Conservation (phyloP, 2,797 vertebrate species). For the Chelon auratus region DNA sequence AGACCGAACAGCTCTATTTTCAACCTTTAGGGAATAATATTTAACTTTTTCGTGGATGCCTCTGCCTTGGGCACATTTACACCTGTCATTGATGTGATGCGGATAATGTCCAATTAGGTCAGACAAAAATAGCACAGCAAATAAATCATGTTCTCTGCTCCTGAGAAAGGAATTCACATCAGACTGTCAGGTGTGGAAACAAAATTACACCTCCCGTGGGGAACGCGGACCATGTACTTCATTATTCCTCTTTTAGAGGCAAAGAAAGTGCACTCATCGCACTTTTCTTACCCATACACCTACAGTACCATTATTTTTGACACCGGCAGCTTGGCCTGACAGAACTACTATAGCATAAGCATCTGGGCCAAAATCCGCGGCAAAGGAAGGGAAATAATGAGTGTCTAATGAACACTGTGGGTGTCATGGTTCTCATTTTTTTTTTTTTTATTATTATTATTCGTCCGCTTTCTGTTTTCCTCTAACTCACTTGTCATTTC, state of each 20-base stretch:
- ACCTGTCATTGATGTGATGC: conserved; percentile 64
- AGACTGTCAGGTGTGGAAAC: conserved; percentile 79
- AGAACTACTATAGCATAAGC: conserved; percentile 59
- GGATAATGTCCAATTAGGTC: conserved; percentile 84
- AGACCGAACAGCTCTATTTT: conserved; percentile 41
- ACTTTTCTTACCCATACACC: conserved; percentile 64
- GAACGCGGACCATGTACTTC: conserved; percentile 78
- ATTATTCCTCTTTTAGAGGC: conserved; percentile 76
- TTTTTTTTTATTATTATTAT: background rate
- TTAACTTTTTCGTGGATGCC: conserved; percentile 54
- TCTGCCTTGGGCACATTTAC: conserved; percentile 60
- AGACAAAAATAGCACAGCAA: conserved; percentile 79
- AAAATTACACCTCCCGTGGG: conserved; percentile 78
- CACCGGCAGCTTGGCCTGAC: conserved; percentile 71
- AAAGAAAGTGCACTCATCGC: conserved; percentile 72
- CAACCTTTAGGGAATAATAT: conserved; percentile 57
- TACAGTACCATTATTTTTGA: conserved; percentile 76
- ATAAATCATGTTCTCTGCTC: conserved; percentile 80
- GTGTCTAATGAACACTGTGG: conserved; percentile 46
- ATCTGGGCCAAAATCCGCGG: conserved; percentile 57
- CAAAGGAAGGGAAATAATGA: conserved; percentile 61
- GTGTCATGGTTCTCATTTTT: conserved; percentile 9
- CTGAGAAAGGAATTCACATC: conserved; percentile 67
- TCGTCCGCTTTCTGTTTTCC: conserved; percentile 10
- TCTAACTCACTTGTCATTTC: background rate